Base-by-base conservation (phyloP, 1,140 invertebrate species). In the Leptinotarsa defecta region DNA sequence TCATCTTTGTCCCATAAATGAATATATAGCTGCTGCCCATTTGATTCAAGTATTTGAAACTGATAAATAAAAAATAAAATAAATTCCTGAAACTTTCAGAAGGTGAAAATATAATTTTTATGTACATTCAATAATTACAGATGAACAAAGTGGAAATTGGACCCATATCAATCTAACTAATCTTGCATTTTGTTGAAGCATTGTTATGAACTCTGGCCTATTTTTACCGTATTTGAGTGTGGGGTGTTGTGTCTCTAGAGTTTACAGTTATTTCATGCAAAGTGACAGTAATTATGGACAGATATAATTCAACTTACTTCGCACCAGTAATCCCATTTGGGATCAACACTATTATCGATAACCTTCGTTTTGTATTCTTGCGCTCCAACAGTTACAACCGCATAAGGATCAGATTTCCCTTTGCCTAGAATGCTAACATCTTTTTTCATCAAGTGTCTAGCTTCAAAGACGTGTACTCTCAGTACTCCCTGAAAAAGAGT, bases 361-460 rank as follows among this genome's bases (percentile, higher is more conserved):
- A 93, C 94, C 84, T 91, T 88, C 0, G 96, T 98, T 82, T 92
- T 92, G 85, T 95, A 97, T 86, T 94, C 92, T 86, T 96, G 93
- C 1, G 95, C 92, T 67, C 96, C 96, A 68, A 98, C 93, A 79
- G 90, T 92, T 80, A 97, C 89, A 68, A 97, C 90, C 27, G 93
- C 93, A 86, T 98, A 98, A 4, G 97, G 97, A 89, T 98, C 97
- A 3, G 95, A 97, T 87, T 98, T 98, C 80, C 95, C 95, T 88
- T 96, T 96, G 83, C 96, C 95, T 75, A 98, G 86, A 81, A 98
- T 87, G 63, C 94, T 91, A 77, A 98, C 93, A 86, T 95, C 94
- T 87, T 95, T 95, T 83, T 94, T 97, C 91, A 96, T 95, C 2
- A 99, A 87, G 86, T 98, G 93, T 85, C 95, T 94, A n/a, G 95